phyloP scores from a whole-genome alignment of 92 coral and sea anemone genomes.

The Heliopora coerulea region DNA sequence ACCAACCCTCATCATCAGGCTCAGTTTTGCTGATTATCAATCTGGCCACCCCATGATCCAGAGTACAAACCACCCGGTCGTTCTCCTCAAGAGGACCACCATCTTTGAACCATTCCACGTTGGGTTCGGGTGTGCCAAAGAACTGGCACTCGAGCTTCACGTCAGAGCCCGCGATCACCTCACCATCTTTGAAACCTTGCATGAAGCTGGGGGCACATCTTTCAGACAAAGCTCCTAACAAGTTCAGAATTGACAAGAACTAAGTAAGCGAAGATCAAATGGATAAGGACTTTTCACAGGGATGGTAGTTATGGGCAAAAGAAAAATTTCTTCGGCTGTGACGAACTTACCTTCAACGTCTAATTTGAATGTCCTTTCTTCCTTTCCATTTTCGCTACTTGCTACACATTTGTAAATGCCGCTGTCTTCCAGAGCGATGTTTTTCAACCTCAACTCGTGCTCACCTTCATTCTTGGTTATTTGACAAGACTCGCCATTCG shows the following conservation, averaged over 20 bases:
- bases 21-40: constrained; percentile 62
- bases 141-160: constrained; percentile 39
- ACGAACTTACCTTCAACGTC: constrained; percentile 71
- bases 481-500: constrained; percentile 8
- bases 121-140: constrained; percentile 80
- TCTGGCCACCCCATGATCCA: constrained; percentile 61
- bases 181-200: constrained; percentile 16
- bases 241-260: not conserved
- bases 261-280: not conserved
- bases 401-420: constrained; percentile 91
- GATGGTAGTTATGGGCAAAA: no score
- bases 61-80: constrained; percentile 61
- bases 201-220: constrained; percentile 36
- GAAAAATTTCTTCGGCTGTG: not conserved
- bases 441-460: constrained; percentile 30
- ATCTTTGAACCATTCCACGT: constrained; percentile 83
- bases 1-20: constrained; percentile 89
- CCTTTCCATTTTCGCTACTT: constrained; percentile 70
- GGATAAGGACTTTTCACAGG: no score
- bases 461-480: constrained; percentile 19
- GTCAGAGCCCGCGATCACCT: constrained; percentile 39
- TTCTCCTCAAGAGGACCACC: constrained; percentile 62
- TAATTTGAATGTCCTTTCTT: constrained; percentile 77
- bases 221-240: constrained; percentile 21
- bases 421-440: constrained; percentile 57